Percentiles rank a stretch among this genome's conserved stretches.
Evolutionary conservation across 35 echinoderm and acorn worm species (phyloP).

Genomic region (Amphiura filiformis): DNA sequence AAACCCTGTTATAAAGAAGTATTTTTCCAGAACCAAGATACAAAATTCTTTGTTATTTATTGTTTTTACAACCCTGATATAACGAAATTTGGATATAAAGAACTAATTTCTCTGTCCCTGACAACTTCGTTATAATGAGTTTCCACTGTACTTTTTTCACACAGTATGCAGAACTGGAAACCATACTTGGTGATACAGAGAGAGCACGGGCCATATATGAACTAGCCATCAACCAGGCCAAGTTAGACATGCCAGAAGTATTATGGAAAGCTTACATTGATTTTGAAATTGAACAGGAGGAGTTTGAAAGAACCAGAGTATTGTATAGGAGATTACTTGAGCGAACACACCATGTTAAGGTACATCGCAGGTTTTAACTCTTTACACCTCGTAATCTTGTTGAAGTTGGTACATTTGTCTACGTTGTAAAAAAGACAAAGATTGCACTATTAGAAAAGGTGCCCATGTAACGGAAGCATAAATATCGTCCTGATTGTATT

Average conservation of each 20-base stretch:
- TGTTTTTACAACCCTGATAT: too few relatives aligned
- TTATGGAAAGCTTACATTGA: conserved; percentile 99
- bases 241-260: conserved; percentile 95
- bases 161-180: conserved; percentile 88
- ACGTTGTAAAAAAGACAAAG: background rate
- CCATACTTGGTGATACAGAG: conserved; percentile 77
- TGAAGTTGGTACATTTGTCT: background rate
- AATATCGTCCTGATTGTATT: background rate
- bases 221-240: conserved; percentile 85
- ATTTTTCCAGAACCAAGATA: too few relatives aligned
- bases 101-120: too few relatives aligned
- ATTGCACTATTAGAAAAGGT: background rate
- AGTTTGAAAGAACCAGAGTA: conserved; percentile 78
- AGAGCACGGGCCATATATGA: conserved; percentile 89
- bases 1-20: too few relatives aligned
- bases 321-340: conserved; percentile 88
- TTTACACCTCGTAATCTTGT: background rate
- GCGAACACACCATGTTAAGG: conserved; percentile 98
- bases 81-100: too few relatives aligned
- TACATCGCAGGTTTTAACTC: conserved; percentile 12
- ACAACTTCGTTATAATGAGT: too few relatives aligned
- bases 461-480: background rate
- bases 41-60: too few relatives aligned
- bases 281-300: conserved; percentile 98
- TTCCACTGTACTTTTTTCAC: too few relatives aligned